These are phyloP conservation scores for Pelagia noctiluca DNA, from an alignment of 30 jellyfish, hydroid and myxozoan genomes.

Conservation along the genomic window DNA sequence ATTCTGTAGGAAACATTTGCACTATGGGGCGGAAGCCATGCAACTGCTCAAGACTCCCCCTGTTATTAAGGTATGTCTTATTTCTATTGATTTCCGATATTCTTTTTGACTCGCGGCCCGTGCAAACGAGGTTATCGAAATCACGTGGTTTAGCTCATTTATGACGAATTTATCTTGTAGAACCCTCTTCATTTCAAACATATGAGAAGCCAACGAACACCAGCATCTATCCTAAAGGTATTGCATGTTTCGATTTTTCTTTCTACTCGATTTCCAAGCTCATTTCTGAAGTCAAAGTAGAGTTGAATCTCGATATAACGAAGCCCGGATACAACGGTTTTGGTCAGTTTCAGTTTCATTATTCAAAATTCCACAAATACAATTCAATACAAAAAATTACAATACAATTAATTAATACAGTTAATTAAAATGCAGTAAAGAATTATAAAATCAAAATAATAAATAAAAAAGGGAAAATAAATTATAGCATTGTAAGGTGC, in stretches of 20 bases:
- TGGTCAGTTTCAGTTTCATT: too few relatives aligned
- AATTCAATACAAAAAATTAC: too few relatives aligned
- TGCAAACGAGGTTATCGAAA: neutral
- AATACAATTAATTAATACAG: too few relatives aligned
- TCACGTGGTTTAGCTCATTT: too few relatives aligned
- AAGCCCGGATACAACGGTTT: too few relatives aligned
- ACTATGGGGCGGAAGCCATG: slow-evolving; percentile 79
- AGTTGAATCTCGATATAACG: too few relatives aligned
- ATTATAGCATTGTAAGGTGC: too few relatives aligned
- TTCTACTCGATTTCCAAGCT: neutral
- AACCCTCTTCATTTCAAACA: slow-evolving; percentile 57
- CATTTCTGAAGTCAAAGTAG: too few relatives aligned
- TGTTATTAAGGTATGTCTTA: slow-evolving; percentile 59
- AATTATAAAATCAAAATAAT: too few relatives aligned
- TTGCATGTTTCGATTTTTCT: neutral
- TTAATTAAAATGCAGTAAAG: too few relatives aligned
- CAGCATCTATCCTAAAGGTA: slow-evolving; percentile 61
- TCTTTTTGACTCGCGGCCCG: neutral
- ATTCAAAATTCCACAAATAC: too few relatives aligned
- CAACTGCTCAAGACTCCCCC: slow-evolving; percentile 81
- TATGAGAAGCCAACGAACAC: slow-evolving; percentile 51
- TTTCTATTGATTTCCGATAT: neutral
- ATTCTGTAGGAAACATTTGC: slow-evolving; percentile 63
- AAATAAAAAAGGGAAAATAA: too few relatives aligned
- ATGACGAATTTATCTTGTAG: slow-evolving; percentile 24